phyloP scores from a whole-genome alignment of 2,797 vertebrate species.

The Kryptopterus vitreolus region DNA sequence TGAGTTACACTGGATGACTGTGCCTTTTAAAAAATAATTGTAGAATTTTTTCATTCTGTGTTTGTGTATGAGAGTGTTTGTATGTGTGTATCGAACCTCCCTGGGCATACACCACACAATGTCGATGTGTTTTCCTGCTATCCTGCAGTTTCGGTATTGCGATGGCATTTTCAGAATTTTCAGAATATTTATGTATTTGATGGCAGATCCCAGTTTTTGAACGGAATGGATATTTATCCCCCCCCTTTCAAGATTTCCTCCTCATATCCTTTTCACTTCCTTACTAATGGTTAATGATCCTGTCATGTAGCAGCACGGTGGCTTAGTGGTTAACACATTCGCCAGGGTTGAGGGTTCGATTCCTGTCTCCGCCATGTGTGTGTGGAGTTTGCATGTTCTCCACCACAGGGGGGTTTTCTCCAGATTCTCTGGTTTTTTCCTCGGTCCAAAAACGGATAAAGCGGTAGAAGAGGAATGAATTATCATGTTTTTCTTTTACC shows the following conservation, averaged over 20 bases:
- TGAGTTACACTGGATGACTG: conserved; percentile 25
- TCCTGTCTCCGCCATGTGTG: too few relatives aligned
- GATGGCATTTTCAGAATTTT: neutral
- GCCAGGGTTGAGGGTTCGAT: too few relatives aligned
- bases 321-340: too few relatives aligned
- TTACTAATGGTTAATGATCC: too few relatives aligned
- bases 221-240: too few relatives aligned
- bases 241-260: too few relatives aligned
- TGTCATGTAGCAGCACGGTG: too few relatives aligned
- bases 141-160: neutral
- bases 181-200: neutral
- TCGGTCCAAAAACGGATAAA: too few relatives aligned
- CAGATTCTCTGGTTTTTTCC: too few relatives aligned
- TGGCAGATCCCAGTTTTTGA: neutral
- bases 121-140: neutral
- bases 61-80: conserved; percentile 13
- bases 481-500: neutral
- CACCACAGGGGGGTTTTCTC: too few relatives aligned
- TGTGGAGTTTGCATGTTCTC: too few relatives aligned
- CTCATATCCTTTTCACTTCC: too few relatives aligned
- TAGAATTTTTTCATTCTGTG: neutral
- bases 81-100: neutral
- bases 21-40: conserved; percentile 18
- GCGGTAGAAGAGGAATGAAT: neutral
- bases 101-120: neutral